phyloP scores from a whole-genome alignment of 2,113 vertebrate genomes.

The Syrrhaptes paradoxus region DNA sequence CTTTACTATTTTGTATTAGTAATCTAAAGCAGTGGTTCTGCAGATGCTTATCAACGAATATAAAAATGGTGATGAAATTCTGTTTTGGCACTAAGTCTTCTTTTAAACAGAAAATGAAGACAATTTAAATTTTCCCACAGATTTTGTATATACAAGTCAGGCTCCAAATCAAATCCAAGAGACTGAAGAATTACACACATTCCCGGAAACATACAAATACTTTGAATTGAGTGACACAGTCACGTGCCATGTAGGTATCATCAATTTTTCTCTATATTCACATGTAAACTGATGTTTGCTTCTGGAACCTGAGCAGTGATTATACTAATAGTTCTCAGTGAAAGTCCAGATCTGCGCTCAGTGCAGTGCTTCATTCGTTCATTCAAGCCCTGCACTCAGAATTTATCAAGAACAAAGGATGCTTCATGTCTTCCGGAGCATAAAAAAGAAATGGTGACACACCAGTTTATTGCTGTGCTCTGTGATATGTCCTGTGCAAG shows the following conservation, averaged over 20 bases:
- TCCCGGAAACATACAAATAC: not conserved
- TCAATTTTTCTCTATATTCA: not conserved
- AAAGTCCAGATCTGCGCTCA: not conserved
- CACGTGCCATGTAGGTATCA: not conserved
- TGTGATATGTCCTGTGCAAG: not conserved
- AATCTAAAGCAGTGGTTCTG: not conserved
- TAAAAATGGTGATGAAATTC: not conserved
- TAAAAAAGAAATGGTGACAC: not conserved
- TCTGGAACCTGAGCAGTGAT: not conserved
- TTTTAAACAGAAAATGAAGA: not conserved
- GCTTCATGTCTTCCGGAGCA: not conserved
- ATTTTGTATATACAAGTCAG: not conserved
- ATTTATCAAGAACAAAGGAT: not conserved
- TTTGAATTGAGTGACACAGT: not conserved
- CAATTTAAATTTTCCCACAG: not conserved
- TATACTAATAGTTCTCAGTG: not conserved
- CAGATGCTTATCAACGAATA: not conserved
- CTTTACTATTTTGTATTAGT: not conserved
- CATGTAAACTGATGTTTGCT: not conserved
- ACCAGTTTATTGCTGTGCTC: not conserved
- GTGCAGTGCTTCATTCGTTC: accelerated
- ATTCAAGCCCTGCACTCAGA: not conserved
- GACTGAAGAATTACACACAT: not conserved
- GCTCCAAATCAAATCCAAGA: not conserved
- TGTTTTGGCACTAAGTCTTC: not conserved